Base-by-base conservation (phyloP, 2,797 vertebrate species). In the Dallia pectoralis region DNA sequence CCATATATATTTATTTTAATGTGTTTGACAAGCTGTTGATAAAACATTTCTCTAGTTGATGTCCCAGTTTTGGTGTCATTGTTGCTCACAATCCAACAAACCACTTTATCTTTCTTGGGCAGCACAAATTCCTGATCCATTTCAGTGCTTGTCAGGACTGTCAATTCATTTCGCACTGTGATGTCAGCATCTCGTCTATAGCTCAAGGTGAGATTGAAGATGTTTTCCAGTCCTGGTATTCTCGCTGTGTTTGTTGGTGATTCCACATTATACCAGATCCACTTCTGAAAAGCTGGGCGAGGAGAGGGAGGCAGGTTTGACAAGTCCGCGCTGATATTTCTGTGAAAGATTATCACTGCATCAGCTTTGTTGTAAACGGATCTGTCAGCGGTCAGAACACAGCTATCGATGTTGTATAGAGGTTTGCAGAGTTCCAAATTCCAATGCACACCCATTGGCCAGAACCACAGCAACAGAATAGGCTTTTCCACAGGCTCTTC, bases 51-150 rank as follows among this genome's bases (percentile, higher is more conserved):
- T 66, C 85, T 87, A 4, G 4, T 0, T 6, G 1, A 3, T 2
- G 84, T 76, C 29, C 84, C 85, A 0, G 75, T 81, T 0, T 0
- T 0, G 0, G 91, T 89, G 32, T 87, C 86, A 74, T 90, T 94
- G 89, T 96, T 96, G 82, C 94, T 96, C 15, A 96, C 95, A 64
- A 97, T 93, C 96, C 96, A 97, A 82, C 96, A 97, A 6, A 95
- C 93, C 29, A 96, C 67, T 74, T 94, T 95, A 81, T 95, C 93
- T 85, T 97, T 96, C 65, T 81, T 75, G 2, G 87, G 95, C 69
- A 96, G 86, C 82, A 94, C 90, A 85, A 95, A 93, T 3, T 90
- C 83, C 14, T 93, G 91, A 53, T 93, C 87, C 15, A 83, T 85
- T 59, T 86, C 71, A 4, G 51, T 90, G 1, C 40, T 44, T 66